Base-by-base conservation (phyloP, 2,113 vertebrate genomes). In the Oceanites oceanicus region DNA sequence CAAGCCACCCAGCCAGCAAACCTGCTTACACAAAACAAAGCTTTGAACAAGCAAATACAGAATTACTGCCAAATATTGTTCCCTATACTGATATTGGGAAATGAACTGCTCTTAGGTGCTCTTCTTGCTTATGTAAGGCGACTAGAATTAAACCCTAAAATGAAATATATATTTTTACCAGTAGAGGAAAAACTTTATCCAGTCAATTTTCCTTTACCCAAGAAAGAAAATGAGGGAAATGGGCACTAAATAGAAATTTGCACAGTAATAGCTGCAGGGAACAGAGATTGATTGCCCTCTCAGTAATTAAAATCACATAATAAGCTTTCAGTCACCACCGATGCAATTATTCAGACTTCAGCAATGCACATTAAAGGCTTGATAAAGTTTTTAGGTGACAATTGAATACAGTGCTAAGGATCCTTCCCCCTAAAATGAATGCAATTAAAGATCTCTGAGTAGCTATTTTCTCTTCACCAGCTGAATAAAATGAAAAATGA, bases 261-360 rank as follows among this genome's bases (percentile, higher is more conserved):
- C 47, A 61, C 19, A 65, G 42, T 38, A 84, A 71, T 86, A 83
- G 79, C 92, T 93, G 20, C 44, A 86, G 79, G 65, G 52, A 83
- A 72, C 52, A 74, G 23, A 53, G 72, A 95, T 84, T 94, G 95
- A 96, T 96, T 86, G 52, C 40, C 55, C 49, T 72, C 34, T 78
- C 65, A 42, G 85, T 93, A 95, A 94, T 97, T 88, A 96, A 96
- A 97, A 94, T 81, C 85, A 92, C 88, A 66, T 97, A 92, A 44
- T 88, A 94, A 88, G 90, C 85, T 91, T 94, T 94, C 72, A 92
- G 76, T 86, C 65, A 93, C 75, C 75, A 93, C 72, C 75, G 78
- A 58, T 84, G 66, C 75, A 93, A 92, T 96, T 94, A 92, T 72
- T 95, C 72, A 95, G 81, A 90, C 68, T 88, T 93, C 82, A 95